Conservation (phyloP, 1,140 invertebrate species). For the Ips nitidus region DNA sequence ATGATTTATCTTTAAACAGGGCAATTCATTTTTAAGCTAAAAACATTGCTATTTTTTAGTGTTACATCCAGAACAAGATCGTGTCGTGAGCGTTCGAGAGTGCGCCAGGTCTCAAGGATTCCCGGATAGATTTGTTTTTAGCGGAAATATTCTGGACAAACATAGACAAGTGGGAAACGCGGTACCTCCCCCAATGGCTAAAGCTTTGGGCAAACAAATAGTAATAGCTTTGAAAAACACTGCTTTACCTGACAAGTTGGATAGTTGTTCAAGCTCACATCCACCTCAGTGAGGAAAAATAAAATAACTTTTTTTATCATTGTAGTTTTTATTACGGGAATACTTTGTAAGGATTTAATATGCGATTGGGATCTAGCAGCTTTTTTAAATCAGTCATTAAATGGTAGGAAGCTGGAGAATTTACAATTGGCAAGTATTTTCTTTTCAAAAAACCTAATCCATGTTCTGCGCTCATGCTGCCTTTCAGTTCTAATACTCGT, state of each 20-base stretch:
- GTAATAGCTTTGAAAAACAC: constrained; percentile 53
- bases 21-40: too few relatives aligned
- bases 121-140: constrained; percentile 77
- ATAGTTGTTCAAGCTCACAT: too few relatives aligned
- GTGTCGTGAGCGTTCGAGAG: constrained; percentile 83
- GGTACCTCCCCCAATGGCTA: constrained; percentile 82
- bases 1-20: too few relatives aligned
- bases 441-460: constrained; percentile 90
- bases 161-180: constrained; percentile 89
- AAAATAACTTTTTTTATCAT: too few relatives aligned
- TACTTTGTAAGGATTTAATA: constrained; percentile 96
- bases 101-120: constrained; percentile 88
- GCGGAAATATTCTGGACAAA: constrained; percentile 75
- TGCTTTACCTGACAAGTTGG: too few relatives aligned
- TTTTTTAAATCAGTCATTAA: constrained; percentile 84
- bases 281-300: too few relatives aligned
- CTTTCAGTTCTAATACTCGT: constrained; percentile 72
- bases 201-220: constrained; percentile 75
- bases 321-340: constrained; percentile 15
- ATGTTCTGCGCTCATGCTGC: constrained; percentile 95
- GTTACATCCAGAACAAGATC: constrained; percentile 78
- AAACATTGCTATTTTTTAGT: constrained; percentile 54
- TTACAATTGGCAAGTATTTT: constrained; percentile 80
- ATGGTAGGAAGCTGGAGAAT: constrained; percentile 68
- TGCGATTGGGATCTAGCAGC: constrained; percentile 87